These are phyloP conservation scores for Drosophila ficusphila DNA, from an alignment of 1,140 invertebrate species.

Conservation along the genomic window DNA sequence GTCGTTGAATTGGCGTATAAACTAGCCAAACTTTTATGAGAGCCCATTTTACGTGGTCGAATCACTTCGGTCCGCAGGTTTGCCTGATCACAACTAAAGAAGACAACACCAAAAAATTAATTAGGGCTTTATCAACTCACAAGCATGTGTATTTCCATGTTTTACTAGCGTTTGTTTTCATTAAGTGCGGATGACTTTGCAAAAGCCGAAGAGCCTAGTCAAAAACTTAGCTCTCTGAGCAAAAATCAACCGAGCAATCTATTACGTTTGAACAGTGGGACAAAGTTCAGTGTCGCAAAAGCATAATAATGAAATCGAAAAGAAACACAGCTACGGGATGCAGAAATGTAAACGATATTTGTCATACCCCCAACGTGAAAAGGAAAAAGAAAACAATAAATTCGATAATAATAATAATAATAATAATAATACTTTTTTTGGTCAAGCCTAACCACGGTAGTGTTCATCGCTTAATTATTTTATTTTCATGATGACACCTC, in stretches of 20 bases:
- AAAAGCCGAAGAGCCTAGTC: constrained; percentile 1
- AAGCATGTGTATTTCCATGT: constrained; percentile 17
- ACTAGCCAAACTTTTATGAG: background rate
- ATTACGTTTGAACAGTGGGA: constrained; percentile 16
- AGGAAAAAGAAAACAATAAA: no score
- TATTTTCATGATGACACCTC: constrained; percentile 37
- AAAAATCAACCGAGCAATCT: background rate
- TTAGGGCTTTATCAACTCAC: constrained; percentile 11
- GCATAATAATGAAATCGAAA: no score
- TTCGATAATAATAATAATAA: no score
- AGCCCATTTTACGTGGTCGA: constrained; percentile 13
- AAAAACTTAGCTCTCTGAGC: background rate
- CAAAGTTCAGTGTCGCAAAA: background rate
- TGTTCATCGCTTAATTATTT: constrained; percentile 13
- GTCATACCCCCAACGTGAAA: no score
- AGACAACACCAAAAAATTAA: constrained; percentile 8
- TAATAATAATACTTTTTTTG: no score
- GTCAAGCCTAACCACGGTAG: constrained; percentile 11
- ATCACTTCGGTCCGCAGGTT: background rate
- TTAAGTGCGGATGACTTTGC: constrained; percentile 26
- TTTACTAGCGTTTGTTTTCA: constrained; percentile 11
- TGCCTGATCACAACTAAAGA: background rate
- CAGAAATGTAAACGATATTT: no score
- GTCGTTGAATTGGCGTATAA: constrained; percentile 1
- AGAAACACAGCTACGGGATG: no score